Percentiles rank a stretch among this genome's conserved stretches.
Evolutionary conservation across 2,888 invertebrate species (phyloP).

Genomic region (Netelia melanura): DNA sequence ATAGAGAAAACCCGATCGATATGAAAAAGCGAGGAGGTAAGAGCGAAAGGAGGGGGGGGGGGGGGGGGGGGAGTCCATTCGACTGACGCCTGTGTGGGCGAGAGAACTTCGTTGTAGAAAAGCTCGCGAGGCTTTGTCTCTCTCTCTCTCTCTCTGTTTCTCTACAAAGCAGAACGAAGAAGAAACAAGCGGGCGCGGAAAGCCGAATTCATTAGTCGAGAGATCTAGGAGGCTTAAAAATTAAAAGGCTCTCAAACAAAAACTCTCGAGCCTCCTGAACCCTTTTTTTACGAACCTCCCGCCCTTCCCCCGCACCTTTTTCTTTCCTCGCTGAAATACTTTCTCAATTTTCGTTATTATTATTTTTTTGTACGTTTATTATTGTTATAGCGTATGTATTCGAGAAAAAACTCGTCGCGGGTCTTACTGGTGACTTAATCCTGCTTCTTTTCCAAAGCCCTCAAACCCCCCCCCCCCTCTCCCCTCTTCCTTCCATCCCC

Average conservation of each 20-base stretch:
- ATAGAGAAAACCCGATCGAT: constrained; percentile 63
- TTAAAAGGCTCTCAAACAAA: constrained; percentile 82
- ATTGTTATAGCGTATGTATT: constrained; percentile 51
- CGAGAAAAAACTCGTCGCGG: constrained; percentile 37
- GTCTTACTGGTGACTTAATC: constrained; percentile 38
- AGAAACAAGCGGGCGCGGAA: constrained; percentile 51
- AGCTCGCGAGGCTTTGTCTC: constrained; percentile 48
- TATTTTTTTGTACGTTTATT: constrained; percentile 44
- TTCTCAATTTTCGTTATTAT: constrained; percentile 54
- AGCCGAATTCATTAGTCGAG: constrained; percentile 81
- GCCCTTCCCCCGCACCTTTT: background rate
- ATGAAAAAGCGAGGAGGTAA: constrained; percentile 43
- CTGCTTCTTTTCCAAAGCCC: constrained; percentile 50
- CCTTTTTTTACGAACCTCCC: constrained; percentile 51
- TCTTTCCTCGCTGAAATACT: constrained; percentile 38
- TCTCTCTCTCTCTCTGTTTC: constrained; percentile 10
- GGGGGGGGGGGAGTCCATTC: constrained; percentile 52
- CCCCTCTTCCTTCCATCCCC: background rate
- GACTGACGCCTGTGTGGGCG: constrained; percentile 43
- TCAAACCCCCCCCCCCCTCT: background rate
- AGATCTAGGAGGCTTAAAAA: constrained; percentile 80
- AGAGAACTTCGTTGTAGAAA: constrained; percentile 49
- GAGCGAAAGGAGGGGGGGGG: constrained; percentile 13
- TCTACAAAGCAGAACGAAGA: constrained; percentile 8
- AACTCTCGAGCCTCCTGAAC: constrained; percentile 73